Conservation (phyloP, 2,113 vertebrate species). For the Myotis yumanensis region DNA sequence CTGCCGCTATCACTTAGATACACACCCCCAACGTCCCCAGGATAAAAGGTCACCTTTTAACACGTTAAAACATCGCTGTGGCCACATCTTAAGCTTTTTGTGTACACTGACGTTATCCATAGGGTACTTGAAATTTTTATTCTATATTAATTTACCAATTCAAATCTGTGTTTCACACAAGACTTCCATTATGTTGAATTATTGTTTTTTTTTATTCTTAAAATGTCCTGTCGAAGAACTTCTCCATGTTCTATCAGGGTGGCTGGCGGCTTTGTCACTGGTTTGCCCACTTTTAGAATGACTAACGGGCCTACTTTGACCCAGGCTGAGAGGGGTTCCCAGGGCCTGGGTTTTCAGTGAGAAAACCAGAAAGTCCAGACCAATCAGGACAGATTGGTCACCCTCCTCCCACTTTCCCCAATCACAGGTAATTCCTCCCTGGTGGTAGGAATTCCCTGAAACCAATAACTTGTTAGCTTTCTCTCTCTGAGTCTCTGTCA, state of each 20-base stretch:
- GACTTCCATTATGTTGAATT: background rate
- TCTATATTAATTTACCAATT: background rate
- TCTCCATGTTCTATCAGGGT: background rate
- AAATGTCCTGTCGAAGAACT: background rate
- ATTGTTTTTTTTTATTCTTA: background rate
- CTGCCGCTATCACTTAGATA: constrained; percentile 18
- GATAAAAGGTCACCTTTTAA: background rate
- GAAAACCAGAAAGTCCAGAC: background rate
- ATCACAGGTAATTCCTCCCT: background rate
- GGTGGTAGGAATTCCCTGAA: background rate
- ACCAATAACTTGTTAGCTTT: background rate
- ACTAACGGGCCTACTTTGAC: background rate
- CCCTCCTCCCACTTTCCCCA: background rate
- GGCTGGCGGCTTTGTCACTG: background rate
- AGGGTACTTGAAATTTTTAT: background rate
- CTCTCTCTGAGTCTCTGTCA: too few species aligned
- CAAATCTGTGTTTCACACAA: background rate
- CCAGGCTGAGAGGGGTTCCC: background rate
- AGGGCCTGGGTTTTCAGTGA: background rate
- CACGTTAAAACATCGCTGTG: too few species aligned
- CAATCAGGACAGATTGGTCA: background rate
- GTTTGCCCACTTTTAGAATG: background rate
- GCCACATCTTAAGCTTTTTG: background rate
- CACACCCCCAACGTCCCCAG: background rate
- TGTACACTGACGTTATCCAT: background rate